Evolutionary conservation across 2,797 vertebrate species (phyloP), one percentile per base, ranked within the genome.

Genomic region (Chelon labrosus): DNA sequence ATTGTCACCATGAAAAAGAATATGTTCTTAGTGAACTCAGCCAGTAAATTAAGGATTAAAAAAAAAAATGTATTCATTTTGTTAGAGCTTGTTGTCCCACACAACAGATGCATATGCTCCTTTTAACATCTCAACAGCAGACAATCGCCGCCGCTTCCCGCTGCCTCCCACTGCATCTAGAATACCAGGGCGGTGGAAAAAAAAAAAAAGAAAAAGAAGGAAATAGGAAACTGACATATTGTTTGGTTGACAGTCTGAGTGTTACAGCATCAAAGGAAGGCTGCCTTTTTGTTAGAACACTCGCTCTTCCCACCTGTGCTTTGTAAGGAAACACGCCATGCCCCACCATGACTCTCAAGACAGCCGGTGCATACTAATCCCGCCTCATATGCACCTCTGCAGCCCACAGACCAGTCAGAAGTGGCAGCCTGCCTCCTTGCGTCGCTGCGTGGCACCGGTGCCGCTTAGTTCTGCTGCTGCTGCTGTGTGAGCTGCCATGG

Each of bases 11-110:
- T 74, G 80, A 89, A 90, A 88, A 44, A 73, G 70, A 91, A 88
- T 82, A 79, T 75, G 70, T 86, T 90, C 88, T 90, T 83, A 80
- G 81, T 85, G 83, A 90, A 88, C 71, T 85, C 76, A 86, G 83
- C 84, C 89, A 87, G 85, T 75, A 88, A 89, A 88, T 88, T 85
- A 91, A 84, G 85, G 79, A 83, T 85, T 86, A 80, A 57, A 75
- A 71, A 79, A 75, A 71, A 73, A 51, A 50, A 82, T 76, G 65
- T 82, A 78, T 85, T 85, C 58, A 49, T 78, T 82, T 80, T 64
- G 44, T 84, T 44, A 35, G 64, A 72, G 54, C 65, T 73, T 81
- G 85, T 67, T 74, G 73, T 85, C 77, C 51, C 49, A 46, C 46
- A 62, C 65, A 77, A 70, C 54, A 77, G 77, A 85, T 35, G 57